These are phyloP conservation scores for Drosophila pseudoobscura DNA, from an alignment of 1,140 invertebrate species.

Conservation along the genomic window DNA sequence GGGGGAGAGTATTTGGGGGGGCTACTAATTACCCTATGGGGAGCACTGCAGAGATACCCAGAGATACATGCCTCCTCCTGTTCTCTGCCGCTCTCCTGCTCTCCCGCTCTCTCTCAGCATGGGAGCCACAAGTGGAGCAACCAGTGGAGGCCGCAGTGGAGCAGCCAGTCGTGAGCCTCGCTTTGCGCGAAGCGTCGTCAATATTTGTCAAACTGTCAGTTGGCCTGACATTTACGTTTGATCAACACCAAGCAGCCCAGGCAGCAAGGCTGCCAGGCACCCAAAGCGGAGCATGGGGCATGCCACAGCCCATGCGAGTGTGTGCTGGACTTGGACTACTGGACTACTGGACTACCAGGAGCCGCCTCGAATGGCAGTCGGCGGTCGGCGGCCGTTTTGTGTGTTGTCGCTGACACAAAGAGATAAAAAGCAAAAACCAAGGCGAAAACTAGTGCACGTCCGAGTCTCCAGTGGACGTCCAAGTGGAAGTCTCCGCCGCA, in stretches of 20 bases:
- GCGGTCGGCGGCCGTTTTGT: conserved; percentile 55
- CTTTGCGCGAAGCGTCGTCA: conserved; percentile 76
- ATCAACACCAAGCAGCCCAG: conserved; percentile 61
- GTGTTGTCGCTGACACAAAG: conserved; percentile 71
- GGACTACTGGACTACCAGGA: conserved; percentile 53
- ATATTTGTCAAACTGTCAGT: conserved; percentile 82
- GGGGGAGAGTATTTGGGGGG: conserved; percentile 35
- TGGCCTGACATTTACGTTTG: conserved; percentile 79
- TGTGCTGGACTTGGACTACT: conserved; percentile 8
- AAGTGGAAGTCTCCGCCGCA: conserved; percentile 15
- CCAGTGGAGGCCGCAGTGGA: conserved; percentile 6
- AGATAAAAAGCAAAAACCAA: conserved; percentile 57
- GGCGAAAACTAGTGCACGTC: conserved; percentile 65
- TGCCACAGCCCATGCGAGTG: no score
- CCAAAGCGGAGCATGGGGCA: no score
- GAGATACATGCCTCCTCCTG: not conserved
- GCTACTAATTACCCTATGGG: conserved; percentile 80
- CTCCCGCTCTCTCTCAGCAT: not conserved
- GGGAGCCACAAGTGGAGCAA: conserved; percentile 25
- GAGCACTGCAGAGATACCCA: conserved; percentile 49
- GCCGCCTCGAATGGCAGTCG: conserved; percentile 53
- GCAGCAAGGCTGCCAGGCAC: not conserved
- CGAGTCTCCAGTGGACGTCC: conserved; percentile 24
- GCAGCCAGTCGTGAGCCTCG: conserved; percentile 56
- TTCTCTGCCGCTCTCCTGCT: not conserved